These are phyloP conservation scores for Tiliacea aurago DNA, from an alignment of 2,888 invertebrate species.

Conservation along the genomic window DNA sequence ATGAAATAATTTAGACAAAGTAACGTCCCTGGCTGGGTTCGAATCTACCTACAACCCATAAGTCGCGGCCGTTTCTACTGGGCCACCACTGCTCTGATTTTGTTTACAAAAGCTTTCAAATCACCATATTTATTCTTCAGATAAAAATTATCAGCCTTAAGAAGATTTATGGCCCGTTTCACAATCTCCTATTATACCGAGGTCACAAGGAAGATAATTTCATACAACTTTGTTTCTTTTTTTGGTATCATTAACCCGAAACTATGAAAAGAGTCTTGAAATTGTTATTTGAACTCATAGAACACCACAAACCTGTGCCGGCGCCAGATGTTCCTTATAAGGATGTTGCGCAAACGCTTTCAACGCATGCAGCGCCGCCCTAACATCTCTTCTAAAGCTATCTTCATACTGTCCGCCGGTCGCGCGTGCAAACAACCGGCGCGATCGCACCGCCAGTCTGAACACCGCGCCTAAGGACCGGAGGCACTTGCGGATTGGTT, in stretches of 20 bases:
- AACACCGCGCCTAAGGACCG: constrained; percentile 97
- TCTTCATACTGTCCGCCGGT: constrained; percentile 97
- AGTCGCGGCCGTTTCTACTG: too few species aligned
- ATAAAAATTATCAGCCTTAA: too few species aligned
- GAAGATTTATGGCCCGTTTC: too few species aligned
- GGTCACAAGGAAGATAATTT: too few species aligned
- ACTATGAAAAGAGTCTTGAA: too few species aligned
- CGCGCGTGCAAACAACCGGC: constrained; percentile 95
- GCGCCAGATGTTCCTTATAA: constrained; percentile 93
- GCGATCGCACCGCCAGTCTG: constrained; percentile 97
- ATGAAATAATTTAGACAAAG: too few species aligned
- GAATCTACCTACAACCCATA: too few species aligned
- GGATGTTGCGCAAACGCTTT: constrained; percentile 93
- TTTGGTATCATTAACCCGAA: neutral
- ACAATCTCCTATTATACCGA: too few species aligned
- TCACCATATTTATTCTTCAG: too few species aligned
- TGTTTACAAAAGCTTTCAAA: too few species aligned
- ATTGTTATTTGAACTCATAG: neutral
- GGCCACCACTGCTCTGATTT: too few species aligned
- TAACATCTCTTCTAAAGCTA: constrained; percentile 95
- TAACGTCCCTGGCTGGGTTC: too few species aligned
- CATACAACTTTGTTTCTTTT: neutral
- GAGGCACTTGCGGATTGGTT: constrained; percentile 97
- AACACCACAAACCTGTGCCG: constrained; percentile 91
- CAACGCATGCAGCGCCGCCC: constrained; percentile 94